A percentile compares a stretch with the other conserved stretches of the same genome.
Evolutionary conservation across 1,140 invertebrate species (phyloP).

Genomic region (Teleopsis dalmanni): DNA sequence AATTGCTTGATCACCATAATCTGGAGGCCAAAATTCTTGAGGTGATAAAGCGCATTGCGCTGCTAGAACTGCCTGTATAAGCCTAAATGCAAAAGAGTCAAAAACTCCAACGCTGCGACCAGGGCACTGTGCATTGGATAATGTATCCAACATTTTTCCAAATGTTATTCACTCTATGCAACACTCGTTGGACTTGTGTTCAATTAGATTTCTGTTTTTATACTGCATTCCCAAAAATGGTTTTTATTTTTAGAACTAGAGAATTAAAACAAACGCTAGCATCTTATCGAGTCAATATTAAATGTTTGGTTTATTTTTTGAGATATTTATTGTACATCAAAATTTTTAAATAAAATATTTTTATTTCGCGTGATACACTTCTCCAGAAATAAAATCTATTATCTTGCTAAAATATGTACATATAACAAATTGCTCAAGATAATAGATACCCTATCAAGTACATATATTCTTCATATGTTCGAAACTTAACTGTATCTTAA

Average conservation of each 20-base stretch:
- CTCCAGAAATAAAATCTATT: no score
- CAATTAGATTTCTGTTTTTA: background rate
- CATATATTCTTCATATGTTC: no score
- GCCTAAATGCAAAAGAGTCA: constrained; percentile 44
- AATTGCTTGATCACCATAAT: constrained; percentile 47
- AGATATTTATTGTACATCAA: no score
- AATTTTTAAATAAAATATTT: no score
- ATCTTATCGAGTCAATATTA: constrained; percentile 45
- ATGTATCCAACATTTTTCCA: background rate
- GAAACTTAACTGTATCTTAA: no score
- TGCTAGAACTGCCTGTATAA: constrained; percentile 46
- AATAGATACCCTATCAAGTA: no score
- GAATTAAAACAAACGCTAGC: constrained; percentile 9
- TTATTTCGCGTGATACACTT: no score
- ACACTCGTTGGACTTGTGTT: background rate
- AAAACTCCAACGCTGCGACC: constrained; percentile 1
- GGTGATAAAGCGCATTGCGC: constrained; percentile 49
- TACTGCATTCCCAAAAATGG: background rate
- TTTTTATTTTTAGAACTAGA: background rate
- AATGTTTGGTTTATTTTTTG: no score
- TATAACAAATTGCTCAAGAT: no score
- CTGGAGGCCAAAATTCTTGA: constrained; percentile 44
- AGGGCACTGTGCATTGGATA: background rate
- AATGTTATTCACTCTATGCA: background rate
- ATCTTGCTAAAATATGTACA: no score